Evolutionary conservation across 1,140 invertebrate genomes (phyloP), one percentile per base, ranked within the genome.

Genomic region (Trichomalopsis sarcophagae): DNA sequence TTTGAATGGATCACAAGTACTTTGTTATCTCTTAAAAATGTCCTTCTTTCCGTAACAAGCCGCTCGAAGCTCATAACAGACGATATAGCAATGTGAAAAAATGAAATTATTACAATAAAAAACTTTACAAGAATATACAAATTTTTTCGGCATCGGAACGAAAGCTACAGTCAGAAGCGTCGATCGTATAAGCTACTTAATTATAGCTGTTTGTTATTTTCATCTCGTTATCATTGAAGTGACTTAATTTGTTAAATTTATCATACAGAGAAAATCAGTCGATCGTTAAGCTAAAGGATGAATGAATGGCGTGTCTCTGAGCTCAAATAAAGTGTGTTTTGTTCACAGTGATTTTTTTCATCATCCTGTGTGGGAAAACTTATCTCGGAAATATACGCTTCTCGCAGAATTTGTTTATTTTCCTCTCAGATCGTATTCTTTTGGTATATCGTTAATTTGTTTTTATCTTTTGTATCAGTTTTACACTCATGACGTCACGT

Each of bases 401-500:
- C 23, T 87, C 83, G 75, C 62, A 55, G 69, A 62, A 62, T 21
- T 62, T n/a, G 2, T 86, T 47, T 74, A 84, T 73, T 23, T 83
- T 78, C 87, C 89, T 88, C 13, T 66, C 55, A 87, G 86, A 85
- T 87, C 77, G 69, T 76, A 82, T 86, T 87, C 62, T 86, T 84
- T 85, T 87, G 83, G 84, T 87, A 62, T n/a, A 47, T 81, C 27
- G 10, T 30, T 23, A 30, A 62, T 91, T 85, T 86, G 81, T 87
- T 89, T 86, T 87, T 21, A 66, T 71, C 68, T n/a, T 87, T 88
- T 88, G 87, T 89, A 89, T 87, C 81, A 87, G 83, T 89, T 80
- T 87, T 89, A 90, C 86, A 90, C 23, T 82, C 40, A 89, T 90
- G 88, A 88, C 87, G 87, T 89, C 47, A 89, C 91, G 74, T 68